phyloP scores from a whole-genome alignment of 2,113 vertebrate genomes.

The Opisthocomus hoazin region DNA sequence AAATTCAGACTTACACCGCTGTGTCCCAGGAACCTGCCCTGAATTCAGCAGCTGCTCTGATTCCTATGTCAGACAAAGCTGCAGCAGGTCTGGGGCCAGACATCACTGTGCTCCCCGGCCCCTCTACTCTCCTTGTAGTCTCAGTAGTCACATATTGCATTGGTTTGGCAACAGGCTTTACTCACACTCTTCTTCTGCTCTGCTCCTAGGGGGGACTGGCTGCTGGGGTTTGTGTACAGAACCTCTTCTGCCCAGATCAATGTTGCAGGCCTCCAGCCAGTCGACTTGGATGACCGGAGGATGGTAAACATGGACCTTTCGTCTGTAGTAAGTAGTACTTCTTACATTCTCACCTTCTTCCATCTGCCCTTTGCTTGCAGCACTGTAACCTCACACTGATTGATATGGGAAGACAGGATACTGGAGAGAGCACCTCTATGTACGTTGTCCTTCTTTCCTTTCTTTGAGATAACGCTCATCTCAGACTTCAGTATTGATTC shows the following conservation, averaged over 20 bases:
- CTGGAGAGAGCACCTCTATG: not conserved
- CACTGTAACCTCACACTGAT: not conserved
- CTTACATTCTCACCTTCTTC: not conserved
- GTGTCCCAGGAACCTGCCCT: not conserved
- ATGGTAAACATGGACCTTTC: conserved; percentile 94
- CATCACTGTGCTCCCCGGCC: not conserved
- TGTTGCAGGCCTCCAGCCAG: conserved; percentile 91
- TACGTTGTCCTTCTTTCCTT: not conserved
- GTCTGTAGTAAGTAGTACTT: conserved; percentile 79
- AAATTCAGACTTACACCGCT: not conserved
- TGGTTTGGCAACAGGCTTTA: not conserved
- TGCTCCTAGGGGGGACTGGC: conserved; percentile 89
- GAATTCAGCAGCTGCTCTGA: not conserved
- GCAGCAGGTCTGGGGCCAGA: not conserved
- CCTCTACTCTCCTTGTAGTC: not conserved
- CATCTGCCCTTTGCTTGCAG: not conserved
- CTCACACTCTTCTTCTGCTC: not conserved
- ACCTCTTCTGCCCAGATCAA: conserved; percentile 85
- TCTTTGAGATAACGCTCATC: not conserved
- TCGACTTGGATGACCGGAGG: conserved; percentile 79
- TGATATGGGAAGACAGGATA: not conserved
- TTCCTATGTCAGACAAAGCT: not conserved
- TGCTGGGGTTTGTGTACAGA: conserved; percentile 93
- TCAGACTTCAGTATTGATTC: not conserved
- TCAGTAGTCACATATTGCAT: fast-evolving